These are phyloP conservation scores for Biston stratarius DNA, from an alignment of 2,888 invertebrate genomes.

Conservation along the genomic window DNA sequence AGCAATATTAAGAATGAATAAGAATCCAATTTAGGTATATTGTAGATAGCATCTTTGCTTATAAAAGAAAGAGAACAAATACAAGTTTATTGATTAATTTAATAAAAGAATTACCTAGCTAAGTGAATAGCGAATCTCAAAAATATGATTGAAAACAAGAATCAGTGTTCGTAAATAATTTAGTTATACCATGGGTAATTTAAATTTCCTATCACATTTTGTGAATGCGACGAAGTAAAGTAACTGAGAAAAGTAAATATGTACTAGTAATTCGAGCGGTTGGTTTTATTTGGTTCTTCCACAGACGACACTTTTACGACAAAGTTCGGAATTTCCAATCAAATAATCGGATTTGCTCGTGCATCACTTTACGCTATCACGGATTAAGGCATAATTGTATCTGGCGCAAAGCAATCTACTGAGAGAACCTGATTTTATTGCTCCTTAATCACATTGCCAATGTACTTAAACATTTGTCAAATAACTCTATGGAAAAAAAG, in stretches of 20 bases:
- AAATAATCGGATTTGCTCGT: slow-evolving; percentile 64
- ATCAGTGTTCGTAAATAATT: slow-evolving; percentile 2
- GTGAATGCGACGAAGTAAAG: too few relatives aligned
- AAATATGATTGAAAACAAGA: background rate
- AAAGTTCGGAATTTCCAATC: slow-evolving; percentile 58
- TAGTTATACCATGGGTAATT: background rate
- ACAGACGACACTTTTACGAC: background rate
- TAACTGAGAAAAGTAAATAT: too few relatives aligned
- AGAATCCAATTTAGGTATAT: background rate
- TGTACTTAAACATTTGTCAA: background rate
- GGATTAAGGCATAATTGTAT: slow-evolving; percentile 53
- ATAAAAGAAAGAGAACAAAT: too few relatives aligned
- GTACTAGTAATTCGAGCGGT: too few relatives aligned
- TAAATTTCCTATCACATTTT: too few relatives aligned
- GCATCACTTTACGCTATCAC: slow-evolving; percentile 37
- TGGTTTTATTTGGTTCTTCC: background rate
- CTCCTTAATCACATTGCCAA: background rate
- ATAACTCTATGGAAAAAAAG: background rate
- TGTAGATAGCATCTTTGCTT: too few relatives aligned
- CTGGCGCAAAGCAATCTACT: slow-evolving; percentile 41
- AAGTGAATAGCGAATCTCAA: background rate
- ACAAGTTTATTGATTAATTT: too few relatives aligned
- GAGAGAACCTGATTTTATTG: slow-evolving; percentile 5
- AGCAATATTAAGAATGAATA: background rate
- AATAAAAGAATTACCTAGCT: too few relatives aligned